Conservation (phyloP, 1,140 invertebrate species). For the Xylocopa sonorina region DNA sequence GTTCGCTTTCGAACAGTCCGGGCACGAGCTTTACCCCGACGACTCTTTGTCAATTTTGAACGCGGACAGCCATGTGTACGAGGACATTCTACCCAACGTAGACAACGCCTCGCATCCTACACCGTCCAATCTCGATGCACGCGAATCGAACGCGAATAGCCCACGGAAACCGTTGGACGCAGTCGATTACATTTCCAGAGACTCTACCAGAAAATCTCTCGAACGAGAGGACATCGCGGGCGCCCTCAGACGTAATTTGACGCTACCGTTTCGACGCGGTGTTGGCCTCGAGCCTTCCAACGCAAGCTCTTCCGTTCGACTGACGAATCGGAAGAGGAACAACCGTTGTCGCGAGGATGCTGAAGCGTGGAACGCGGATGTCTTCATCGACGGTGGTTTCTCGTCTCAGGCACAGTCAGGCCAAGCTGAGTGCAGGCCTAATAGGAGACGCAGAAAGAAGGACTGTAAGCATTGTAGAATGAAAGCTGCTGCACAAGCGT, state of each 20-base stretch:
- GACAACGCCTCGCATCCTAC: neutral
- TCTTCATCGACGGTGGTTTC: neutral
- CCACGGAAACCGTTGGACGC: neutral
- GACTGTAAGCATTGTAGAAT: slow-evolving; percentile 78
- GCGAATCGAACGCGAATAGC: neutral
- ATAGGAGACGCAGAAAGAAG: slow-evolving; percentile 73
- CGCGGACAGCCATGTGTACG: slow-evolving; percentile 74
- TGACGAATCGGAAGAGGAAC: slow-evolving; percentile 68
- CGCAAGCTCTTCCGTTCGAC: slow-evolving; percentile 69
- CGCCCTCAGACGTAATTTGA: slow-evolving; percentile 70
- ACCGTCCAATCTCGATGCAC: neutral
- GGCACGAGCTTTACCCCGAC: neutral
- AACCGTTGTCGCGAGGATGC: slow-evolving; percentile 2
- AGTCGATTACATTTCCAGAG: neutral
- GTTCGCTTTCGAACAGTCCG: neutral
- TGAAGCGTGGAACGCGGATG: neutral
- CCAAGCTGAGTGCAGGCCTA: slow-evolving; percentile 44
- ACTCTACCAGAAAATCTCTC: neutral
- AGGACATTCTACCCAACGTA: slow-evolving; percentile 69
- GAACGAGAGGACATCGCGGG: neutral
- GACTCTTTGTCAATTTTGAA: neutral
- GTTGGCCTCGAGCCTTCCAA: slow-evolving; percentile 45
- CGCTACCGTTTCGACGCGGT: slow-evolving; percentile 67
- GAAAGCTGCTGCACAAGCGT: slow-evolving; percentile 50
- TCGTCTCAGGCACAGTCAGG: neutral